A percentile compares a stretch with the other conserved stretches of the same genome.
Evolutionary conservation across 1,140 invertebrate species (phyloP).

Genomic region (Choristoneura fumiferana): DNA sequence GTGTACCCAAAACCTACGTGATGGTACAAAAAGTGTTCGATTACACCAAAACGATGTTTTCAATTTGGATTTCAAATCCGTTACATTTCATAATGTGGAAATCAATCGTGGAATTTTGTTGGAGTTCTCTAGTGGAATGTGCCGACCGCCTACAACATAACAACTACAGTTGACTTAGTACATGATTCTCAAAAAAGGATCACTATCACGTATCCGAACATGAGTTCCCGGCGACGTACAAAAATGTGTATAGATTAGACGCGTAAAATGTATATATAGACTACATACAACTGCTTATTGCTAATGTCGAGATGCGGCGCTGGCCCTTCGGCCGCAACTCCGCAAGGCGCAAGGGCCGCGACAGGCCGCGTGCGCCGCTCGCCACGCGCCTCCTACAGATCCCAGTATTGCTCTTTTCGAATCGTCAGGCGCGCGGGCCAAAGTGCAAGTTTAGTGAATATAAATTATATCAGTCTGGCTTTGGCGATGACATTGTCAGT

Average conservation of each 20-base stretch:
- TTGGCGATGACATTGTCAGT: slow-evolving; percentile 68
- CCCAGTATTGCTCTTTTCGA: slow-evolving; percentile 22
- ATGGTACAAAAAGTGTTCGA: slow-evolving; percentile 74
- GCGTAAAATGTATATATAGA: slow-evolving; percentile 79
- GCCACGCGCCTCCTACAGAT: background rate
- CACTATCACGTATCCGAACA: slow-evolving; percentile 65
- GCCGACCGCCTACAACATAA: slow-evolving; percentile 74
- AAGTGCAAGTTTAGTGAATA: slow-evolving; percentile 54
- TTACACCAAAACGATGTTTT: slow-evolving; percentile 65
- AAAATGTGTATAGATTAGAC: slow-evolving; percentile 78
- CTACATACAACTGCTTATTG: slow-evolving; percentile 77
- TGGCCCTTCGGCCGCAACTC: no score
- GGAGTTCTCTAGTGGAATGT: slow-evolving; percentile 75
- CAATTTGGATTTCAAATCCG: slow-evolving; percentile 68
- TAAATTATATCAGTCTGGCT: slow-evolving; percentile 75
- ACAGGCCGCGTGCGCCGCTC: background rate
- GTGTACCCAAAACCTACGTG: slow-evolving; percentile 78
- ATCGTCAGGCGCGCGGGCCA: slow-evolving; percentile 26
- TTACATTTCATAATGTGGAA: slow-evolving; percentile 74
- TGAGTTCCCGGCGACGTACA: slow-evolving; percentile 73
- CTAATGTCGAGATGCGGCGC: no score
- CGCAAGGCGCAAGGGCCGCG: no score
- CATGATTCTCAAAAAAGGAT: slow-evolving; percentile 78
- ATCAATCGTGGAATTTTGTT: slow-evolving; percentile 74
- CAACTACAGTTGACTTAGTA: slow-evolving; percentile 72